Evolutionary conservation across 2,797 vertebrate species (phyloP).

Genomic region (Labeo calbasu): DNA sequence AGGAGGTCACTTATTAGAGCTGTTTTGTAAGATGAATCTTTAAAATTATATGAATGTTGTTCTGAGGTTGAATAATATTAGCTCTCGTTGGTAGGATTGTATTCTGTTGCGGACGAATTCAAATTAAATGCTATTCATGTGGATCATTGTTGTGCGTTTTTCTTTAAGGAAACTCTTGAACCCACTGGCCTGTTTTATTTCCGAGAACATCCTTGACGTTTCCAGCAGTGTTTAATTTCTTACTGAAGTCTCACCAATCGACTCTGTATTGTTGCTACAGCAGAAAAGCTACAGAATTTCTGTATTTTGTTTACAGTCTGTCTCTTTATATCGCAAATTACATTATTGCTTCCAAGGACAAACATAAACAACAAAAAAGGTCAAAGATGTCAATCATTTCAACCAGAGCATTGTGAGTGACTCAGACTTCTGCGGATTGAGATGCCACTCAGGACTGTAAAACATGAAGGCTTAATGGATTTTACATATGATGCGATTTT

Average conservation of each 20-base stretch:
- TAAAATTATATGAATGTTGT: background rate
- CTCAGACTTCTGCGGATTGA: constrained; percentile 4
- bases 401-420: constrained; percentile 3
- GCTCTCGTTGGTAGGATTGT: background rate
- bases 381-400: background rate
- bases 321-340: background rate
- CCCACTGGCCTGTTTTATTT: background rate
- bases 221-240: background rate
- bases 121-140: background rate
- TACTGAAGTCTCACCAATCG: background rate
- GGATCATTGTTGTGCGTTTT: background rate
- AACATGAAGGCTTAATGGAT: constrained; percentile 7
- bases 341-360: constrained; percentile 27
- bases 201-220: background rate
- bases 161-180: background rate
- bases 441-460: constrained; percentile 3
- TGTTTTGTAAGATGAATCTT: background rate
- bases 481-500: constrained; percentile 26
- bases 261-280: background rate
- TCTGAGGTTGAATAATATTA: constrained; percentile 4
- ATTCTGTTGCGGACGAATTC: background rate
- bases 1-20: background rate
- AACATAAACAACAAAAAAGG: constrained; percentile 4
- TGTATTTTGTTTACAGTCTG: background rate
- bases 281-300: background rate